Evolutionary conservation across 2,888 invertebrate genomes (phyloP), one percentile per base, ranked within the genome.

Genomic region (Bellardia pandia): DNA sequence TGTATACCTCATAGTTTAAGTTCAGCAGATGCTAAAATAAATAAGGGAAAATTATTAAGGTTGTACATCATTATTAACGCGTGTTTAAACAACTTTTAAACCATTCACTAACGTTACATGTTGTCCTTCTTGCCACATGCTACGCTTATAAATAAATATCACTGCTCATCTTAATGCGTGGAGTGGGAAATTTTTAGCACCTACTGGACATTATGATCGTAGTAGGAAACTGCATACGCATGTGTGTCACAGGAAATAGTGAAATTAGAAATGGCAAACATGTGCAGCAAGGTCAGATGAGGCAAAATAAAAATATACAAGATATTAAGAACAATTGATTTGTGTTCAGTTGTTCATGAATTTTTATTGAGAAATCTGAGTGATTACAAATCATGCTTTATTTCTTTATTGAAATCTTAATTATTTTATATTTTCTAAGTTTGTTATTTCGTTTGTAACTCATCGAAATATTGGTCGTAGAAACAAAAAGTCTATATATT

Each of bases 131-230:
- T 33, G 33, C 33, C 33, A 56, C 56, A 56, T 56, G 56, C 56
- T 56, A 56, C 9, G 56, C 5, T 8, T 42, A 66, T 9, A 37
- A 42, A 66, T 9, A 14, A 42, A 66, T n/a, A 64, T 13, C 45
- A 11, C 48, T 13, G 48, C 6, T 33, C 8, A 33, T 13, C 33
- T 69, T 8, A 9, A 60, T 23, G 60, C 33, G 14, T 69, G 48
- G 68, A 48, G 14, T 69, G 68, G 68, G 51, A 69, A n/a, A 33
- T 69, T 69, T 48, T 48, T 4, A 51, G 8, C 48, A 48, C 68
- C 48, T 48, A 48, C 48, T 60, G 33, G 2, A 23, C 13, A 13
- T 45, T 13, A 9, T 45, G 11, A 13, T 45, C 13, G 45, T 3
- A 45, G 33, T 51, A 30, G 68, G 68, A 69, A 69, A 33, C 48